These are phyloP conservation scores for Zoanthus sociatus DNA, from an alignment of 92 coral and sea anemone genomes.

Conservation along the genomic window DNA sequence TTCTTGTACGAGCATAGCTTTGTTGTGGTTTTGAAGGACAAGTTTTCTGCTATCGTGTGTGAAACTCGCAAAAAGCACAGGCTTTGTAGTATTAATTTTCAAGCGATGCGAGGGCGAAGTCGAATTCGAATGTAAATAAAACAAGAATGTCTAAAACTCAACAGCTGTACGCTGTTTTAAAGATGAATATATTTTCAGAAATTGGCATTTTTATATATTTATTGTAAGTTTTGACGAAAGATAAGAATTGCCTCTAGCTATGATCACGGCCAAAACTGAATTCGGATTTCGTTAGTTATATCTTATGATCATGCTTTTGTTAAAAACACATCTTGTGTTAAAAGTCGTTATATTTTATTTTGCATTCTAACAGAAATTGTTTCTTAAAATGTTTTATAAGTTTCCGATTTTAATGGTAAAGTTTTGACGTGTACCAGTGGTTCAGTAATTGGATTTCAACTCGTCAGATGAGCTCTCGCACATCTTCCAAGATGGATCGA, in stretches of 20 bases:
- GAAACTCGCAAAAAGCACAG: neutral
- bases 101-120: neutral
- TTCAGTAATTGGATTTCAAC: slow-evolving; percentile 29
- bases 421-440: neutral
- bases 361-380: neutral
- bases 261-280: slow-evolving; percentile 8
- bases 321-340: neutral
- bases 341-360: neutral
- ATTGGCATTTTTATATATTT: neutral
- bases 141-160: neutral
- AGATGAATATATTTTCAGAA: neutral
- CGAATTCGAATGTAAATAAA: neutral
- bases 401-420: slow-evolving; percentile 3
- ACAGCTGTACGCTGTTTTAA: neutral
- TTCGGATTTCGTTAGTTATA: slow-evolving; percentile 2
- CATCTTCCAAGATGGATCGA: neutral
- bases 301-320: neutral
- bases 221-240: neutral
- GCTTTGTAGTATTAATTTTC: neutral
- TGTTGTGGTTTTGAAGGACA: neutral
- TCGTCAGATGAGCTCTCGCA: neutral
- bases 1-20: neutral
- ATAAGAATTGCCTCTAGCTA: neutral
- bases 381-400: neutral
- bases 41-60: neutral